Evolutionary conservation across 2,888 invertebrate species (phyloP).

Genomic region (Drosophila eohydei): DNA sequence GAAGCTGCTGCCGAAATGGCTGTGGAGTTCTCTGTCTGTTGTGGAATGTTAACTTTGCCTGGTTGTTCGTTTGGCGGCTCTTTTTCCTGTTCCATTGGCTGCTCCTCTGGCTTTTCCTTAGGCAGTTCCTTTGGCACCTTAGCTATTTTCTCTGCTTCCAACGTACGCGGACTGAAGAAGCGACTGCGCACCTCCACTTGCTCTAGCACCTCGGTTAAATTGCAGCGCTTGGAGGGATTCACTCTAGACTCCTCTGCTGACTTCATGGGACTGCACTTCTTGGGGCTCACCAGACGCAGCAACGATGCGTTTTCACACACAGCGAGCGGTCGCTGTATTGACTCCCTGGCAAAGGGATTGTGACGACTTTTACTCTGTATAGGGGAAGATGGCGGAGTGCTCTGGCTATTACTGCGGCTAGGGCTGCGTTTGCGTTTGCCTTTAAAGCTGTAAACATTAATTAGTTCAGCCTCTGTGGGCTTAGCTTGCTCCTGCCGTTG

Average conservation of each 20-base stretch:
- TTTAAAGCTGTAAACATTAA: slow-evolving; percentile 71
- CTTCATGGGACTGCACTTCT: slow-evolving; percentile 42
- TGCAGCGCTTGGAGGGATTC: slow-evolving; percentile 52
- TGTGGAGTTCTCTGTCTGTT: slow-evolving; percentile 6
- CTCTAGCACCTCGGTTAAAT: slow-evolving; percentile 55
- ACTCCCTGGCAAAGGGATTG: slow-evolving; percentile 82
- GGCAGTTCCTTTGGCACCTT: slow-evolving; percentile 44
- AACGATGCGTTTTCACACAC: slow-evolving; percentile 75
- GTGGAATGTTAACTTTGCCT: slow-evolving; percentile 3
- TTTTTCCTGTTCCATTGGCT: neutral
- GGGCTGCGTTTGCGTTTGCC: slow-evolving; percentile 59
- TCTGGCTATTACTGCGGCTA: slow-evolving; percentile 48
- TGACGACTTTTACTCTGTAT: slow-evolving; percentile 76
- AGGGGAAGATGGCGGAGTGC: slow-evolving; percentile 56
- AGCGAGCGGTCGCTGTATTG: slow-evolving; percentile 43
- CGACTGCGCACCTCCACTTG: slow-evolving; percentile 86
- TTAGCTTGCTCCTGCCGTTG: slow-evolving; percentile 67
- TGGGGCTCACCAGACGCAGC: slow-evolving; percentile 76
- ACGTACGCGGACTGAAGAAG: slow-evolving; percentile 85
- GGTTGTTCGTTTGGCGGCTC: slow-evolving; percentile 26
- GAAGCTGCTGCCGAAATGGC: neutral
- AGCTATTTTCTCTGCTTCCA: slow-evolving; percentile 16
- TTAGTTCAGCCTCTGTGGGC: slow-evolving; percentile 79
- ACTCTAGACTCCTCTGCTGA: slow-evolving; percentile 15
- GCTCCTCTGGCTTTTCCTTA: slow-evolving; percentile 10